Conservation (phyloP, 1,140 invertebrate genomes). For the Reticulitermes speratus region DNA sequence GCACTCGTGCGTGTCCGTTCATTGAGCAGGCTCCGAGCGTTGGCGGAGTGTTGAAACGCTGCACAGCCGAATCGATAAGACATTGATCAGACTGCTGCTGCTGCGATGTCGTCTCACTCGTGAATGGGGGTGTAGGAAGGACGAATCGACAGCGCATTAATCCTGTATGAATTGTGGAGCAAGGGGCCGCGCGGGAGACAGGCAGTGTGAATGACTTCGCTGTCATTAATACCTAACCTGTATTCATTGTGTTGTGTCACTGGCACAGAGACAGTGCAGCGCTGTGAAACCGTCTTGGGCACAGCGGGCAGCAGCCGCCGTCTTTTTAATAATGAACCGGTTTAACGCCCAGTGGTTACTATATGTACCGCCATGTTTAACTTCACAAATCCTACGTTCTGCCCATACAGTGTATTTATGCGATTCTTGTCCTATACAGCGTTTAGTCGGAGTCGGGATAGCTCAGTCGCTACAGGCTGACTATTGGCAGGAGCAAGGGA, state of each 20-base stretch:
- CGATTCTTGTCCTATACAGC: too few species aligned
- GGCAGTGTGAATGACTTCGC: background rate
- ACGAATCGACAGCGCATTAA: background rate
- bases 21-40: background rate
- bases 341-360: too few species aligned
- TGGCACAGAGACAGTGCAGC: background rate
- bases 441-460: too few species aligned
- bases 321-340: too few species aligned
- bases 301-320: too few species aligned
- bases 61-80: background rate
- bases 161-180: background rate
- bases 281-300: too few species aligned
- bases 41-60: background rate
- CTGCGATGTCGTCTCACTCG: background rate
- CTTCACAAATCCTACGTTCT: too few species aligned
- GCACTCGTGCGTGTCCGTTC: background rate
- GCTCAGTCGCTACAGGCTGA: too few species aligned
- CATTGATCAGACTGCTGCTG: background rate
- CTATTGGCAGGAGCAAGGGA: too few species aligned
- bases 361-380: too few species aligned
- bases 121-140: background rate
- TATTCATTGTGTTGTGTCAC: background rate
- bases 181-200: background rate
- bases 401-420: too few species aligned
- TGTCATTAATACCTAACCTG: background rate